Evolutionary conservation across 2,888 invertebrate genomes (phyloP), one percentile per base, ranked within the genome.

Genomic region (Andrena minutula): DNA sequence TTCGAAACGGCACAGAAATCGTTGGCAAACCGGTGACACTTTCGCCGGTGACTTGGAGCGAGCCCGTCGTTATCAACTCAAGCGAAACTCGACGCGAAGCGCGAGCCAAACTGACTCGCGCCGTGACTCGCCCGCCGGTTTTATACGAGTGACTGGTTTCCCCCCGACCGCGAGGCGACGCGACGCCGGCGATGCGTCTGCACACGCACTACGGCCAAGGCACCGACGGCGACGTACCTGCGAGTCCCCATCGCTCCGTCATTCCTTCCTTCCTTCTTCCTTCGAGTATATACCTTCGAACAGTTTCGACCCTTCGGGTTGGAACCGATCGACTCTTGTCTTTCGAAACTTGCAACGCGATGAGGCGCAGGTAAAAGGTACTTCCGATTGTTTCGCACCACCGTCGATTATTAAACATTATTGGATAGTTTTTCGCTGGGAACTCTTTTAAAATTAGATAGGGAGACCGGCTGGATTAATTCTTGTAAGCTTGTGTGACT

Each of bases 101-200:
- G 89, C 92, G 89, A 90, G 91, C 92, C 88, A 91, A 89, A 93
- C 93, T 93, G 92, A 91, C 90, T 89, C 86, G 90, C 87, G 83
- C 86, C 88, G 89, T 89, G 92, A 92, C 90, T 90, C 84, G 90
- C 86, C 85, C 87, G 88, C 86, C 85, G 90, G 91, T 91, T 92
- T 93, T 93, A 93, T 93, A 90, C 90, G 89, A 91, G 83, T 82
- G 89, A 90, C 89, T 88, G 90, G 90, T 88, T 88, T 88, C 90
- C 84, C 84, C 89, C 89, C 89, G 83, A 71, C 28, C 77, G 80
- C 60, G 28, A 12, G 23, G 47, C 47, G 30, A 66, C 26, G 10
- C 64, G 69, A 60, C 73, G 74, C 47, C 23, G 28, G 12, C 77
- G 64, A 51, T 72, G 71, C 71, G 79, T 71, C 23, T 49, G 30